Evolutionary conservation across 2,888 invertebrate species (phyloP).

Genomic region (Pseudolycoriella hygida): DNA sequence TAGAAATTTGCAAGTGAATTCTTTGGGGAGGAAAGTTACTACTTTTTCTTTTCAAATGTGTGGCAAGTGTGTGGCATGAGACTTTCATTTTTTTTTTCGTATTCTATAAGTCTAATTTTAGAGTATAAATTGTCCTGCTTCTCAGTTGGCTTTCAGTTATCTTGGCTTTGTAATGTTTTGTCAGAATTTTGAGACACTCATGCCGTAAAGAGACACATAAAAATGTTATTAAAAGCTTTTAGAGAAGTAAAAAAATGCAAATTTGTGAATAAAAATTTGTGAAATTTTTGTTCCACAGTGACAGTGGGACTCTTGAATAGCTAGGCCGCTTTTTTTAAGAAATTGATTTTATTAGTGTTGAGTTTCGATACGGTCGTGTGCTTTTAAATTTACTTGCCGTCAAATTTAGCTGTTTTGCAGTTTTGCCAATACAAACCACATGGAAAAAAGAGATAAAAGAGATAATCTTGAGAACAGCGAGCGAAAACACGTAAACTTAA

Average conservation of each 20-base stretch:
- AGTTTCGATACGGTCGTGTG: too few species aligned
- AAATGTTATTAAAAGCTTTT: neutral
- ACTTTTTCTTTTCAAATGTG: too few species aligned
- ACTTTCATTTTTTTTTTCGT: conserved; percentile 13
- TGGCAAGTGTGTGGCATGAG: too few species aligned
- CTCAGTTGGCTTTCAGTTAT: neutral
- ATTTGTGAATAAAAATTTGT: neutral
- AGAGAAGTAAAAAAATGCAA: neutral
- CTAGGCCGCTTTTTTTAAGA: too few species aligned
- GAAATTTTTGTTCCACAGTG: neutral
- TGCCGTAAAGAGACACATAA: neutral
- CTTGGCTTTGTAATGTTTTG: neutral
- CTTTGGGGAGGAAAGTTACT: too few species aligned
- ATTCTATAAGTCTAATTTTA: neutral
- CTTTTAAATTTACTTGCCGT: too few species aligned
- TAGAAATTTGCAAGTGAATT: neutral
- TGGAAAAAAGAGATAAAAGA: too few species aligned
- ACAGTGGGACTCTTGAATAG: neutral
- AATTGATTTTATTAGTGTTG: too few species aligned
- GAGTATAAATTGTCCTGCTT: conserved; percentile 10
- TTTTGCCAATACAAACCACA: too few species aligned
- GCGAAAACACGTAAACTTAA: too few species aligned
- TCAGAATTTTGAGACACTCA: neutral
- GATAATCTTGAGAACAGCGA: too few species aligned
- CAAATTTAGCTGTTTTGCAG: too few species aligned